Evolutionary conservation across 2,797 vertebrate species (phyloP).

Genomic region (Pangasius sanitwongsei): DNA sequence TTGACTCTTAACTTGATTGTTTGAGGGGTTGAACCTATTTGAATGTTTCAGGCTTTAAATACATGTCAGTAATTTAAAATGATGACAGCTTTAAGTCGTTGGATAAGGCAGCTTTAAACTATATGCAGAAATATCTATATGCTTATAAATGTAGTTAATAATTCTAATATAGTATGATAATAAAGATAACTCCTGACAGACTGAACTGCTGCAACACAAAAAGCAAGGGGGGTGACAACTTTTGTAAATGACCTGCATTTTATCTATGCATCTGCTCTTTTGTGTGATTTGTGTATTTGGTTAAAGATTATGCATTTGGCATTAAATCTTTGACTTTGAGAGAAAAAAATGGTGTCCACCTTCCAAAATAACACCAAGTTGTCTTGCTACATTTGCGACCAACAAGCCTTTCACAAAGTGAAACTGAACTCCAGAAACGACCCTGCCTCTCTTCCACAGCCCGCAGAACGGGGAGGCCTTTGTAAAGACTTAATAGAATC

Average conservation of each 20-base stretch:
- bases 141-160: not conserved
- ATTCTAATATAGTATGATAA: not conserved
- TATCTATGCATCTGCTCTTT: not conserved
- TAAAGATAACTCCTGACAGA: not conserved
- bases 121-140: not conserved
- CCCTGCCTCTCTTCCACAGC: constrained; percentile 81
- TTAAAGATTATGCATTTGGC: not conserved
- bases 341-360: constrained; percentile 53
- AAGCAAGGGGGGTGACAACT: not conserved
- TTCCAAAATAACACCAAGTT: constrained; percentile 64
- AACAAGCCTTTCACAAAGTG: constrained; percentile 71
- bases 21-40: not conserved
- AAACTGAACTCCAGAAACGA: constrained; percentile 81
- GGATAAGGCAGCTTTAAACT: not conserved
- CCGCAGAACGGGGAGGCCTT: constrained; percentile 85
- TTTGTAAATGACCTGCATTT: not conserved
- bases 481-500: constrained; percentile 98
- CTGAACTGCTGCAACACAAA: not conserved
- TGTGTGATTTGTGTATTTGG: not conserved
- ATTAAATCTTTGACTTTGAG: not conserved
- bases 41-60: not conserved
- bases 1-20: not conserved
- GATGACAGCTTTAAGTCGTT: not conserved
- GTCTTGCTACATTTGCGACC: constrained; percentile 76
- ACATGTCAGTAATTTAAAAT: not conserved